Percentiles rank a stretch among this genome's conserved stretches.
Conservation (phyloP, 2,113 vertebrate genomes). For the Tupaia tana region DNA sequence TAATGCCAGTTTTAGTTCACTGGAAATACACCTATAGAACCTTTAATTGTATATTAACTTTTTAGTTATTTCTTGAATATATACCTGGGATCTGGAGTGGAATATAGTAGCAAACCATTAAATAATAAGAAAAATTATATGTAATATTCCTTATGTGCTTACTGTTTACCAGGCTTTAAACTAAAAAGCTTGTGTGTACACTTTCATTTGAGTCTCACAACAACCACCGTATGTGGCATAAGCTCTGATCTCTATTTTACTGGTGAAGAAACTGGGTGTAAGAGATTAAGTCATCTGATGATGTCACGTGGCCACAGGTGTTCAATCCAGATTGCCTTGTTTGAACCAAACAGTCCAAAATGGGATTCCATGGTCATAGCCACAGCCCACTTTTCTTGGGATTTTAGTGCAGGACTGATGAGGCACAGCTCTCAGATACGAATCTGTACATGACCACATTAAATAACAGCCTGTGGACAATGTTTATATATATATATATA, state of each 20-base stretch:
- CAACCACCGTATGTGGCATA: not conserved
- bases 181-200: not conserved
- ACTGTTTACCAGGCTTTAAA: not conserved
- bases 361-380: not conserved
- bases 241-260: not conserved
- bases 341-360: not conserved
- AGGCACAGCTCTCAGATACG: not conserved
- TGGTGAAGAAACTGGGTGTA: not conserved
- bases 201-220: not conserved
- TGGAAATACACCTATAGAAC: too few relatives aligned
- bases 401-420: not conserved
- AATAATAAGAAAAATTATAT: not conserved
- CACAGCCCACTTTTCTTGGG: too few relatives aligned
- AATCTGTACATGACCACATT: not conserved
- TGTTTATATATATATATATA: not conserved
- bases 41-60: not conserved
- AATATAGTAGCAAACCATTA: not conserved
- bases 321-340: not conserved
- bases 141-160: not conserved
- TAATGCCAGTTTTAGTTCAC: not conserved
- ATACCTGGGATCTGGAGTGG: not conserved
- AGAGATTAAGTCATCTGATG: not conserved
- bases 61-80: not conserved
- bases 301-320: not conserved
- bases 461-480: slow-evolving; percentile 52